Evolutionary conservation across 30 jellyfish, hydroid and myxozoan species (phyloP).

Genomic region (Hydractinia echinata): DNA sequence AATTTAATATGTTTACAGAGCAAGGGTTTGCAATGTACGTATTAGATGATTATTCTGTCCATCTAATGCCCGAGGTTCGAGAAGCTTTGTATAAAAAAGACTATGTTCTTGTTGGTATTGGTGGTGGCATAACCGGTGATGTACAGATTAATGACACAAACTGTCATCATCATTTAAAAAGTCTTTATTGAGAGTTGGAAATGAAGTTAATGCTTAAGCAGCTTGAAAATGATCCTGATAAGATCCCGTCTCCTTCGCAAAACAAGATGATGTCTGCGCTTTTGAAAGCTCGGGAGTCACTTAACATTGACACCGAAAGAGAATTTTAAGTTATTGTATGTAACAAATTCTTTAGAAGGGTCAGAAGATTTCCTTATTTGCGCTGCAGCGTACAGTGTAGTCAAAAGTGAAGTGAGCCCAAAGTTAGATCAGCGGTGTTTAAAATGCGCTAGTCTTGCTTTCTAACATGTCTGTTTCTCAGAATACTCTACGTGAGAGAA

Average conservation of each 20-base stretch:
- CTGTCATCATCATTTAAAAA: slow-evolving; percentile 24
- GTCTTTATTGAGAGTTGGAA: slow-evolving; percentile 17
- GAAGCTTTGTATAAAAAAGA: slow-evolving; percentile 22
- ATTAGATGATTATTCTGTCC: slow-evolving; percentile 26
- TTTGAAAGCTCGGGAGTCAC: slow-evolving; percentile 28
- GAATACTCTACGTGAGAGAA: too few species aligned
- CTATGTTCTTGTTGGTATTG: slow-evolving; percentile 25
- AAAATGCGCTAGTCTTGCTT: too few species aligned
- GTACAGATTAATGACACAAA: slow-evolving; percentile 21
- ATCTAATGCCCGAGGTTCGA: slow-evolving; percentile 22
- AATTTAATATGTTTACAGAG: slow-evolving; percentile 37
- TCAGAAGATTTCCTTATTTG: slow-evolving; percentile 1
- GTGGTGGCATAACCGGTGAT: slow-evolving; percentile 37
- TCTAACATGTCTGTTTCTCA: too few species aligned
- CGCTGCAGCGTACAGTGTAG: slow-evolving; percentile 18
- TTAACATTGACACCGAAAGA: slow-evolving; percentile 15
- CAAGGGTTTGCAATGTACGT: slow-evolving; percentile 26
- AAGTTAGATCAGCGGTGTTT: too few species aligned
- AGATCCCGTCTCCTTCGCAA: slow-evolving; percentile 31
- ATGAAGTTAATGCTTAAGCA: slow-evolving; percentile 19
- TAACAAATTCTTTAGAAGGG: not conserved
- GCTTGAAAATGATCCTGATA: slow-evolving; percentile 9
- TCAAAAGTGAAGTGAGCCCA: not conserved
- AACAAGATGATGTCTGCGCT: slow-evolving; percentile 21
- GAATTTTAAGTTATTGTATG: not conserved